Evolutionary conservation across 2,113 vertebrate species (phyloP), one percentile per base, ranked within the genome.

Genomic region (Psephotus haematonotus): DNA sequence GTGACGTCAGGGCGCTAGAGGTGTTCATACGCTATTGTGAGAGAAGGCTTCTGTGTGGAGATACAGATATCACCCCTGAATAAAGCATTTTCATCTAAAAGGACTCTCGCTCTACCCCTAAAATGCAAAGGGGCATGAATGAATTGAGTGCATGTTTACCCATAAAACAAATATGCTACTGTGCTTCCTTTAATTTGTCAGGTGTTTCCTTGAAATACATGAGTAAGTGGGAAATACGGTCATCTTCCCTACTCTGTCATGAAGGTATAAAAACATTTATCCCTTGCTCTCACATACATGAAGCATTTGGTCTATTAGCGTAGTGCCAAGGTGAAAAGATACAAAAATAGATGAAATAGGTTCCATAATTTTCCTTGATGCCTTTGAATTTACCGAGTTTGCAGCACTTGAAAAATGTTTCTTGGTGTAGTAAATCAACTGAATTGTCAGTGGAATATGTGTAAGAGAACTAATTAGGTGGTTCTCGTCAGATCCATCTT

Each of bases 251-350:
- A 2, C 55, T 74, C 25, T 77, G 8, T 79, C 10, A 1, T 31
- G 37, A 60, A 67, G 16, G 15, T 10, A 18, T 64, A 64, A 70
- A 91, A 81, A 68, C 49, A 25, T 33, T 80, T 65, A 2, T 81
- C 27, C 2, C 0, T 84, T 86, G 50, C 19, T 77, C 39, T 77
- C 39, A 47, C 0, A 0, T 50, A 23, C 15, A 3, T 18, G 31
- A 77, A 72, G 14, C 17, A 2, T 75, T 88, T 81, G 10, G 55
- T 57, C 71, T 50, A 4, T 63, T 86, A 19, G 8, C 47, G 13
- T 78, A 68, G 7, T 49, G 86, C 35, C 27, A 23, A 60, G 70
- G 65, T 89, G 89, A 89, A 84, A 89, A 52, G 64, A 35, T 87
- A 52, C 1, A 8, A 70, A 68, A 90, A 35, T 27, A 37, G 65